Percentiles rank a stretch among this genome's conserved stretches.
phyloP scores from a whole-genome alignment of 2,797 vertebrate species.

The Sebastes kiyomatsui region DNA sequence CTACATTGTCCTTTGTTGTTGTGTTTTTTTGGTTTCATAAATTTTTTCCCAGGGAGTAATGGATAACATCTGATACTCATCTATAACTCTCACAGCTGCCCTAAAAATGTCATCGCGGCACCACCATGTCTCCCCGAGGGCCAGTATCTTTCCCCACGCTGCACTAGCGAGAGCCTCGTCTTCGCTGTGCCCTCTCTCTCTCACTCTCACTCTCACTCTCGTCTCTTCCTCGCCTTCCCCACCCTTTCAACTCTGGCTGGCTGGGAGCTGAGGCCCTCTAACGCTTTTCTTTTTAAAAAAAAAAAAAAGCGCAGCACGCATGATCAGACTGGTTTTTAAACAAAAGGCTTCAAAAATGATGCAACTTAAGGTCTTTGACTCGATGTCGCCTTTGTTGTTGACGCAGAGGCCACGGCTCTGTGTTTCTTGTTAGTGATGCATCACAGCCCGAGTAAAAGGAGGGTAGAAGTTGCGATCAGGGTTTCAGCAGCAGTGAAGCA shows the following conservation, averaged over 20 bases:
- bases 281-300: neutral
- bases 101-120: slow-evolving; percentile 83
- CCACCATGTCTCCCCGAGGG: slow-evolving; percentile 71
- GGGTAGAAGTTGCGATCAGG: slow-evolving; percentile 18
- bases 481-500: slow-evolving; percentile 24
- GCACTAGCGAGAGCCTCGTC: slow-evolving; percentile 52
- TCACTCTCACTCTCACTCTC: neutral
- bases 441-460: slow-evolving; percentile 12
- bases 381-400: slow-evolving; percentile 55
- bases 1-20: slow-evolving; percentile 49
- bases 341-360: slow-evolving; percentile 68
- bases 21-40: slow-evolving; percentile 22
- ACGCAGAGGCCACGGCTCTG: slow-evolving; percentile 14
- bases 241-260: slow-evolving; percentile 59
- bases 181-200: slow-evolving; percentile 19
- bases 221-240: slow-evolving; percentile 32
- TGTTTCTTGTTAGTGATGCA: slow-evolving; percentile 41
- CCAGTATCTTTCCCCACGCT: slow-evolving; percentile 54
- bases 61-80: slow-evolving; percentile 81
- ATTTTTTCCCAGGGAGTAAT: slow-evolving; percentile 65
- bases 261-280: slow-evolving; percentile 57
- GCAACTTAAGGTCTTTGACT: slow-evolving; percentile 62
- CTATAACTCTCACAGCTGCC: slow-evolving; percentile 81
- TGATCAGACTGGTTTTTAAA: slow-evolving; percentile 59
- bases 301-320: slow-evolving; percentile 12